Conservation (phyloP, 2,797 vertebrate genomes). For the Lacerta bilineata region DNA sequence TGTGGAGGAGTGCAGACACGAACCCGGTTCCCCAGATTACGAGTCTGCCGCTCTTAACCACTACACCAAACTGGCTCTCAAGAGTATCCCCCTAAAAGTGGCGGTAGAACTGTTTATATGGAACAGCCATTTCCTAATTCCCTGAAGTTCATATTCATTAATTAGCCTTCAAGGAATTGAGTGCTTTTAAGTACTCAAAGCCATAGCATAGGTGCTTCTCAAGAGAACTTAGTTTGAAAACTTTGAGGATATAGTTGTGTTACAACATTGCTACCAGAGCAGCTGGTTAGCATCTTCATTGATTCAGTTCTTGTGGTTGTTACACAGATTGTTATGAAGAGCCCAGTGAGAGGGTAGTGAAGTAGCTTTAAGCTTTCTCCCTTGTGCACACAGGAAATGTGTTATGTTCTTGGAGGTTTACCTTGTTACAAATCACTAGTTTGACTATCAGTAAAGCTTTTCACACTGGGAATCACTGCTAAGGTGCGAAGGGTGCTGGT, state of each 20-base stretch:
- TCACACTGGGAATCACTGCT: constrained; percentile 42
- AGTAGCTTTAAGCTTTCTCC: background rate
- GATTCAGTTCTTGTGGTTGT: background rate
- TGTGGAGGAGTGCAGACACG: no score
- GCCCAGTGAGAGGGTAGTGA: background rate
- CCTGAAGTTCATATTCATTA: background rate
- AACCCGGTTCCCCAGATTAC: no score
- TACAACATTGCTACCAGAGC: background rate
- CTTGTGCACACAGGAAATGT: background rate
- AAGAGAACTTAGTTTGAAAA: background rate
- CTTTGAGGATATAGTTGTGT: background rate
- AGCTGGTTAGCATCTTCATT: background rate
- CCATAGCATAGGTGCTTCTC: no score
- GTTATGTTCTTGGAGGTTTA: constrained; percentile 72
- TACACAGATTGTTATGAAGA: background rate
- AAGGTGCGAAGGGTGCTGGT: constrained; percentile 40
- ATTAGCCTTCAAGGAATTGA: background rate
- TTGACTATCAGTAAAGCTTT: constrained; percentile 49
- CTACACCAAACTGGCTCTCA: no score
- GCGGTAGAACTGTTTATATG: background rate
- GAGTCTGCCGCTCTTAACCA: no score
- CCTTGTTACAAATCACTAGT: constrained; percentile 50
- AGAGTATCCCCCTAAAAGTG: background rate
- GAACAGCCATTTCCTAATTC: background rate
- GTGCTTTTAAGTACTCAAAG: background rate